phyloP scores from a whole-genome alignment of 2,797 vertebrate species.

The Rhadinocentrus ornatus region DNA sequence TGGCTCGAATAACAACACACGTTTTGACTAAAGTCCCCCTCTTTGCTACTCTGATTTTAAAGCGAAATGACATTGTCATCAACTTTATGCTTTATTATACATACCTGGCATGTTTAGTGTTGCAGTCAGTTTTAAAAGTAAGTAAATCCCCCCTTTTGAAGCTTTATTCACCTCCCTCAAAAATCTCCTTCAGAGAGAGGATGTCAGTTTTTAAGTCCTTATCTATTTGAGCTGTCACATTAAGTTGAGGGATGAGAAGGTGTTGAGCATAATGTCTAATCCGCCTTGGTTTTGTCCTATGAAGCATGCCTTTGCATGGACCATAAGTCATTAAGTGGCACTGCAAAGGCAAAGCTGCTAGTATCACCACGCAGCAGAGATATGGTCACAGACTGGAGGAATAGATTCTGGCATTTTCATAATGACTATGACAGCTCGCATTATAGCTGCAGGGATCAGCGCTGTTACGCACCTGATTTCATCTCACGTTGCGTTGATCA shows the following conservation, averaged over 20 bases:
- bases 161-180: constrained; percentile 24
- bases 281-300: constrained; percentile 47
- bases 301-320: constrained; percentile 58
- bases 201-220: constrained; percentile 51
- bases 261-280: constrained; percentile 49
- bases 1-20: constrained; percentile 73
- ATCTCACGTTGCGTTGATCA: constrained; percentile 55
- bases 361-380: constrained; percentile 49
- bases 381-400: constrained; percentile 36
- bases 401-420: constrained; percentile 70
- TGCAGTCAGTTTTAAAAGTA: constrained; percentile 42
- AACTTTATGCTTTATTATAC: constrained; percentile 35
- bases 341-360: constrained; percentile 50
- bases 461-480: constrained; percentile 48
- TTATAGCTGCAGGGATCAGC: constrained; percentile 60
- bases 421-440: constrained; percentile 67
- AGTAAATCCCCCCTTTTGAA: constrained; percentile 39
- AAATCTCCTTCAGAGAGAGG: constrained; percentile 18
- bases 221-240: constrained; percentile 63
- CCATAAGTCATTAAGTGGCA: constrained; percentile 67
- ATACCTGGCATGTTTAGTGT: constrained; percentile 41
- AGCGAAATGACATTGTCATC: constrained; percentile 48
- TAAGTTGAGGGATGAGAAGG: constrained; percentile 45
- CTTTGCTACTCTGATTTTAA: constrained; percentile 20
- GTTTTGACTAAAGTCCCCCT: constrained; percentile 21